Percentiles rank a stretch among this genome's conserved stretches.
Evolutionary conservation across 1,140 invertebrate genomes (phyloP).

Genomic region (Drosophila ohnishii): DNA sequence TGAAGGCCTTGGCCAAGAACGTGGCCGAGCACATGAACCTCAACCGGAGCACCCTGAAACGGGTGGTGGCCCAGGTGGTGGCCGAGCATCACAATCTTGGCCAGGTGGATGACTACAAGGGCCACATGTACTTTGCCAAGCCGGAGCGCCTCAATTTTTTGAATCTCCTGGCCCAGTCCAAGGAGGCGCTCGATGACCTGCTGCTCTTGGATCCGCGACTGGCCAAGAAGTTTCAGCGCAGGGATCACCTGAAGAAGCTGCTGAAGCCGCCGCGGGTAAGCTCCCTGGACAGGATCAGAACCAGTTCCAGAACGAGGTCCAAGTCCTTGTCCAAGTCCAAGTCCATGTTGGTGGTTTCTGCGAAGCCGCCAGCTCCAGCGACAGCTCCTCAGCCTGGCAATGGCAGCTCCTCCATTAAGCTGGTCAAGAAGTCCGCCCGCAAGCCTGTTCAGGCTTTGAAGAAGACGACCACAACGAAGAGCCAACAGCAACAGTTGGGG

Average conservation of each 20-base stretch:
- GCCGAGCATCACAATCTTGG: conserved; percentile 56
- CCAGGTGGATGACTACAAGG: conserved; percentile 60
- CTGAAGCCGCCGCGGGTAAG: neutral
- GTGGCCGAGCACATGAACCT: conserved; percentile 57
- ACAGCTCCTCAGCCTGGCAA: neutral
- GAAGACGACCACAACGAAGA: neutral
- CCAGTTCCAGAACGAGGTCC: neutral
- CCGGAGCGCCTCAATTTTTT: conserved; percentile 56
- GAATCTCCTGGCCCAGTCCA: conserved; percentile 57
- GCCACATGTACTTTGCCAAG: conserved; percentile 62
- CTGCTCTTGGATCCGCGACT: conserved; percentile 29
- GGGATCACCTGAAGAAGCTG: neutral
- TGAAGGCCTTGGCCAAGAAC: conserved; percentile 61
- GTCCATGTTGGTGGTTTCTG: no score
- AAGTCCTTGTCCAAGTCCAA: neutral
- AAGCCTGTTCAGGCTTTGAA: neutral
- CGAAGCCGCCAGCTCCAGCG: neutral
- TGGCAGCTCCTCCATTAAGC: conserved; percentile 9
- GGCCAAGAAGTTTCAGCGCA: neutral
- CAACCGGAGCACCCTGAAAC: conserved; percentile 46
- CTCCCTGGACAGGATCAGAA: neutral
- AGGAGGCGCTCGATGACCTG: conserved; percentile 64
- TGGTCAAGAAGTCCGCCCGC: neutral
- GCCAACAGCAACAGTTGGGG: no score
- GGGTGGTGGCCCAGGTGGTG: conserved; percentile 68